phyloP scores from a whole-genome alignment of 2,888 invertebrate species.

The Rhagium mordax region DNA sequence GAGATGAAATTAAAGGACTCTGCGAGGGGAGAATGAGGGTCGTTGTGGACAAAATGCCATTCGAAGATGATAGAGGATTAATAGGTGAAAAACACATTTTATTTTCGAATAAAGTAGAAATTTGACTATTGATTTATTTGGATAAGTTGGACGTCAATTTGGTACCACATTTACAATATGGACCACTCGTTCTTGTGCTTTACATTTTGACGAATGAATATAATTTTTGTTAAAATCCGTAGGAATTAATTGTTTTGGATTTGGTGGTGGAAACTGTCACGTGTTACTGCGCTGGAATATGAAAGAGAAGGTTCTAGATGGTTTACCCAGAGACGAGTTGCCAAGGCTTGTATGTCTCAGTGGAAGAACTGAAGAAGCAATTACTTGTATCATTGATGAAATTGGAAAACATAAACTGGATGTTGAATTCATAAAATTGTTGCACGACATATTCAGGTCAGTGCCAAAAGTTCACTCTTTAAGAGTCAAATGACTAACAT shows the following conservation, averaged over 20 bases:
- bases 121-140: too few relatives aligned
- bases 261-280: constrained; percentile 92
- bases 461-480: too few relatives aligned
- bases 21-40: constrained; percentile 79
- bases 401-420: constrained; percentile 71
- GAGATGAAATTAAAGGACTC: constrained; percentile 75
- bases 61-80: constrained; percentile 78
- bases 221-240: constrained; percentile 54
- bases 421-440: constrained; percentile 56
- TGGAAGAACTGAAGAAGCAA: constrained; percentile 86
- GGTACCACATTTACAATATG: too few relatives aligned
- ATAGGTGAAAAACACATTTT: too few relatives aligned
- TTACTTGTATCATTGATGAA: constrained; percentile 77
- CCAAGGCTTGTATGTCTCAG: constrained; percentile 83
- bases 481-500: too few relatives aligned
- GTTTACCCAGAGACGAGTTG: constrained; percentile 77
- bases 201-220: too few relatives aligned
- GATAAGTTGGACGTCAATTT: too few relatives aligned
- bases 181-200: too few relatives aligned
- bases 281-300: constrained; percentile 76
- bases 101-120: too few relatives aligned
- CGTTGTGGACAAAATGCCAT: constrained; percentile 80
- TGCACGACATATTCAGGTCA: constrained; percentile 61
- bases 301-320: constrained; percentile 75
- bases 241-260: constrained; percentile 93